phyloP scores from a whole-genome alignment of 2,113 vertebrate genomes.

The Hucho hucho region DNA sequence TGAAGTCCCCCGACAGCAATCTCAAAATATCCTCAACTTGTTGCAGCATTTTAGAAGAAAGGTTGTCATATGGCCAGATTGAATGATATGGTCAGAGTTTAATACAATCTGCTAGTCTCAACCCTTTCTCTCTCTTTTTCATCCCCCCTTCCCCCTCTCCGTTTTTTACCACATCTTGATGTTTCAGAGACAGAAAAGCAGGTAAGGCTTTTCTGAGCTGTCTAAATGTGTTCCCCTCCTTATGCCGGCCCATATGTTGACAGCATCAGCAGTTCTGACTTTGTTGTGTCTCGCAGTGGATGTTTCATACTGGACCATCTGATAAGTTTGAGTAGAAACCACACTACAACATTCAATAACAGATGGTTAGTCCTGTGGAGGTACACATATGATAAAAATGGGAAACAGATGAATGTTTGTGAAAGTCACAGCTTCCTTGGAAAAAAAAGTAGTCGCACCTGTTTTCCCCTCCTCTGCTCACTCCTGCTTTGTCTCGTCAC shows the following conservation, averaged over 20 bases:
- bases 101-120: not conserved
- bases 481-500: too few species aligned
- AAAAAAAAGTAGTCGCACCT: too few species aligned
- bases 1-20: conserved; percentile 6
- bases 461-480: too few species aligned
- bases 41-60: not conserved
- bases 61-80: not conserved
- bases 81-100: not conserved
- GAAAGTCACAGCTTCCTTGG: too few species aligned
- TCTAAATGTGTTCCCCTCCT: not conserved
- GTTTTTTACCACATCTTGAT: too few species aligned
- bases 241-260: not conserved
- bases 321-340: not conserved
- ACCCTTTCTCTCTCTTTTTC: not conserved
- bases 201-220: not conserved
- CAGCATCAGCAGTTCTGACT: not conserved
- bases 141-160: too few species aligned
- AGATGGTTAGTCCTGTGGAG: not conserved
- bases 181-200: too few species aligned
- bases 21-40: not conserved
- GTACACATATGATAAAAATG: not conserved
- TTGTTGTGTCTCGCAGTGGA: not conserved
- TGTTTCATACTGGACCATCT: not conserved
- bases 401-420: not conserved
- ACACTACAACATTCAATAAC: not conserved